Conservation (phyloP, 2,888 invertebrate genomes). For the Bursaphelenchus okinawaensis region DNA sequence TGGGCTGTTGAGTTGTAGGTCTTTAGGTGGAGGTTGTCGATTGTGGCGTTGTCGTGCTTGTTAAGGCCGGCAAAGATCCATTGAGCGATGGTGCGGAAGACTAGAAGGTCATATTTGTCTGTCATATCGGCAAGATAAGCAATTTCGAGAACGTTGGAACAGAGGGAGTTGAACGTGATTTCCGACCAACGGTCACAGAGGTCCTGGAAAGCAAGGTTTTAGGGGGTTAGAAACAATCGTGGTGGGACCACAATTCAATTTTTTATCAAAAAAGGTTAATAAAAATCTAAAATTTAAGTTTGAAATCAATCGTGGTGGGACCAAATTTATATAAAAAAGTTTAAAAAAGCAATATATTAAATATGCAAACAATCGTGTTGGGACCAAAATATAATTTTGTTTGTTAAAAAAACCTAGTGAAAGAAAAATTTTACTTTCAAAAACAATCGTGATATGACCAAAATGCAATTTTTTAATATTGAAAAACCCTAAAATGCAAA, state of each 20-base stretch:
- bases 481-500: too few relatives aligned
- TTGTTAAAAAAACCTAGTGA: too few relatives aligned
- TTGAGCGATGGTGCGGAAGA: slow-evolving; percentile 20
- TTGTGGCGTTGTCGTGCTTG: slow-evolving; percentile 20
- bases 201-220: slow-evolving; percentile 24
- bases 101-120: slow-evolving; percentile 18
- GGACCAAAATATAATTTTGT: too few relatives aligned
- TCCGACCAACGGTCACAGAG: slow-evolving; percentile 10
- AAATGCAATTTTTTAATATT: too few relatives aligned
- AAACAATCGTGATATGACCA: too few relatives aligned
- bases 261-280: neutral
- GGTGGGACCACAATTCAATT: neutral
- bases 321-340: too few relatives aligned
- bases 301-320: too few relatives aligned
- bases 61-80: slow-evolving; percentile 31
- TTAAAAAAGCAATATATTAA: too few relatives aligned
- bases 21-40: slow-evolving; percentile 18
- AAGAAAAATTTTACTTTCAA: too few relatives aligned
- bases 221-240: too few relatives aligned
- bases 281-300: neutral
- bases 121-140: slow-evolving; percentile 18
- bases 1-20: slow-evolving; percentile 4
- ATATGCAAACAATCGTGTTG: too few relatives aligned
- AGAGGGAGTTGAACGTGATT: slow-evolving; percentile 19
- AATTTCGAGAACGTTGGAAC: slow-evolving; percentile 25